These are phyloP conservation scores for Ypsolopha scabrella DNA, from an alignment of 2,888 invertebrate genomes.

Conservation along the genomic window DNA sequence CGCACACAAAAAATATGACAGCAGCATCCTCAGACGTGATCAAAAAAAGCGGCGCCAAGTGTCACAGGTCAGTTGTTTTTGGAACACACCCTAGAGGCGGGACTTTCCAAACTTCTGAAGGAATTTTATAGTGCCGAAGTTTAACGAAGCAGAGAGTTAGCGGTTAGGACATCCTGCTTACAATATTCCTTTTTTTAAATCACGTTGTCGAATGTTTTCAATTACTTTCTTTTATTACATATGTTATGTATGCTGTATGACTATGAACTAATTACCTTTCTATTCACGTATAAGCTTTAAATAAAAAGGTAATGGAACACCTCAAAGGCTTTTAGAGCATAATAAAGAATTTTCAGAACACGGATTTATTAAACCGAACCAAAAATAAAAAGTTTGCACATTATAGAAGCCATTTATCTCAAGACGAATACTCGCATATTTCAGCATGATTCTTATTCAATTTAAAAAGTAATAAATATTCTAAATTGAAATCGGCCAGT, in stretches of 20 bases:
- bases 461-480: background rate
- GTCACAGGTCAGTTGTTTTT: conserved; percentile 44
- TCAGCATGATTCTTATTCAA: too few relatives aligned
- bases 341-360: too few relatives aligned
- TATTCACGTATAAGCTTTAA: too few relatives aligned
- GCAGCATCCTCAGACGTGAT: background rate
- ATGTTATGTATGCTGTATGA: too few relatives aligned
- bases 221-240: background rate
- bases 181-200: background rate
- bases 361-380: too few relatives aligned
- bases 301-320: too few relatives aligned
- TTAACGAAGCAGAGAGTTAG: conserved; percentile 31
- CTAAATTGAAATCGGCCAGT: conserved; percentile 12
- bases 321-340: too few relatives aligned
- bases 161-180: conserved; percentile 24
- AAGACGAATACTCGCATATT: too few relatives aligned
- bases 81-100: conserved; percentile 14
- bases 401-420: too few relatives aligned
- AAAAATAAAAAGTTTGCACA: background rate
- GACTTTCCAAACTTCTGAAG: conserved; percentile 16
- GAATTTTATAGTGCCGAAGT: conserved; percentile 28
- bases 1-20: background rate
- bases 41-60: conserved; percentile 41
- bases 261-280: too few relatives aligned
- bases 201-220: background rate